Evolutionary conservation across 2,888 invertebrate genomes (phyloP), one percentile per base, ranked within the genome.

Genomic region (Phytoseiulus persimilis): DNA sequence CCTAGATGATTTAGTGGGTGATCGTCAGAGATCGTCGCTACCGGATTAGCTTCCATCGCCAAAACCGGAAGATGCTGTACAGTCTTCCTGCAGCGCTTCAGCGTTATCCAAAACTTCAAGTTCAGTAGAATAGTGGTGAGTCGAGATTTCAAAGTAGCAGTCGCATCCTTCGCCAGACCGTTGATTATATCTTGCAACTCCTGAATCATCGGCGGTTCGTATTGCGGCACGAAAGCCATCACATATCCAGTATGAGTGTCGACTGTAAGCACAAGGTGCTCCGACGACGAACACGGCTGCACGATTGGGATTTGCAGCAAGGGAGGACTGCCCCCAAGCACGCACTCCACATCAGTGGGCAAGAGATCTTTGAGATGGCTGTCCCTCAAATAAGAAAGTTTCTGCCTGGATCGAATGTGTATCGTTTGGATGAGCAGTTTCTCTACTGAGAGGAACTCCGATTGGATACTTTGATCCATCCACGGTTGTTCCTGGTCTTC

Each of bases 191-290:
- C 94, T 91, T 97, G 96, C 90, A 98, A 94, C 90, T 97, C 97
- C 1, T 95, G 94, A 91, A 96, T 95, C 91, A 95, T 94, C n/a
- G 92, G 91, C 46, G 96, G 95, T 90, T 87, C 87, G 32, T 87
- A 97, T 92, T 97, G 97, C 18, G 97, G 97, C 89, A 98, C 96
- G 92, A 98, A 97, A 91, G 97, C 96, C 91, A 97, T 95, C 91
- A 97, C 94, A 93, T 96, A 95, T 0, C 98, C 98, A 11, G 96
- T 96, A 93, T 98, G 97, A 46, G 97, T 97, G 93, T 98, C 97
- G 90, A 98, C 97, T 39, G 97, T 96, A 90, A 98, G 95, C 90
- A 98, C 94, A 91, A 98, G 94, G 93, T 97, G 96, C 93, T 98
- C 98, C 0, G 98, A 97, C 91, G 96, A 94, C 92, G 98, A 94